Percentiles rank a stretch among this genome's conserved stretches.
These are phyloP conservation scores for Gobionotothen gibberifrons DNA, from an alignment of 2,797 vertebrate species.

Conservation along the genomic window DNA sequence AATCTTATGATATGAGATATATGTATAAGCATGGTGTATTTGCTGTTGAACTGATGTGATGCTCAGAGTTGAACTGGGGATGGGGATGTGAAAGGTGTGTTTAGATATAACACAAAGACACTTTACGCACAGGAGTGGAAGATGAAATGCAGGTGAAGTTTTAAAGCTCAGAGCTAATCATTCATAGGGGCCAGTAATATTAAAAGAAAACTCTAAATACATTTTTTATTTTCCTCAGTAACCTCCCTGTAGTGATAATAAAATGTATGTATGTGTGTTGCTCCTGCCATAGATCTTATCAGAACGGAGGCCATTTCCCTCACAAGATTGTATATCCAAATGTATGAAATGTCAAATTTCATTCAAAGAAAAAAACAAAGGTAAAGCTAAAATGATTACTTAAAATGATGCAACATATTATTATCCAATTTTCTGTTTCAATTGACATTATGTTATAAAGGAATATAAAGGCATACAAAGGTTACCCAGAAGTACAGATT, in stretches of 20 bases:
- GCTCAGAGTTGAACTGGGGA: not conserved
- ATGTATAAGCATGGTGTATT: not conserved
- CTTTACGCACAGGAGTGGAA: not conserved
- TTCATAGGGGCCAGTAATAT: not conserved
- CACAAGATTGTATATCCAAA: no score
- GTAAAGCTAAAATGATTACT: no score
- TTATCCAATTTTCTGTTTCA: not conserved
- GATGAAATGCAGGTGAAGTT: not conserved
- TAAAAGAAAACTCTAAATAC: not conserved
- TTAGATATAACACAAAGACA: not conserved
- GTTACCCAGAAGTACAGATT: not conserved
- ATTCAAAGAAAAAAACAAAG: no score
- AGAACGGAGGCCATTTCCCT: no score
- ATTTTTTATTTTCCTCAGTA: no score
- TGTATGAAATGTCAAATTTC: no score
- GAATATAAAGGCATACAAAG: not conserved
- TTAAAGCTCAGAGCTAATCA: no score
- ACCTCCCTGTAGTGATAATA: no score
- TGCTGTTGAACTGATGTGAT: not conserved
- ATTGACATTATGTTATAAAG: not conserved
- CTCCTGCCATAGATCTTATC: no score
- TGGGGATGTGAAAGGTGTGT: not conserved
- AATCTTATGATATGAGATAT: not conserved
- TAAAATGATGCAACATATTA: no score
- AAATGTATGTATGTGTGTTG: no score